Evolutionary conservation across 2,888 invertebrate genomes (phyloP).

Genomic region (Ganaspis brasiliensis): DNA sequence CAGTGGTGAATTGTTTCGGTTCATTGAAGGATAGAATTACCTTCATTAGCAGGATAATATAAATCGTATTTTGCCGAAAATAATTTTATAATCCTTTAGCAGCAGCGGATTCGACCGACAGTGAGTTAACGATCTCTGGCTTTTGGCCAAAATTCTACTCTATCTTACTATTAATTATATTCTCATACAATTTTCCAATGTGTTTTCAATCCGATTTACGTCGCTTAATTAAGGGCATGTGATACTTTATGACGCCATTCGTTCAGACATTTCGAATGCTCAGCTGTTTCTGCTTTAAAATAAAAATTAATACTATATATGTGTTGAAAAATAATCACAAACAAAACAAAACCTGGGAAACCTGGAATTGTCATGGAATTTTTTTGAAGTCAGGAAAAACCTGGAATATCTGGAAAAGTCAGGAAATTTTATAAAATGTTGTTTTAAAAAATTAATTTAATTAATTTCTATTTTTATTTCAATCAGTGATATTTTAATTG

Average conservation of each 20-base stretch:
- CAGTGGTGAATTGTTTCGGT: neutral
- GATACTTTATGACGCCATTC: too few relatives aligned
- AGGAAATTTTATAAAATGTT: too few relatives aligned
- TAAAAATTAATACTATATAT: too few relatives aligned
- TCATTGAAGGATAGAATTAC: constrained; percentile 1
- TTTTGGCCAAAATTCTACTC: constrained; percentile 55
- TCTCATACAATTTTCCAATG: constrained; percentile 59
- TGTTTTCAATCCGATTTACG: constrained; percentile 72
- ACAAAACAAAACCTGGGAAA: too few relatives aligned
- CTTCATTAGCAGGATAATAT: neutral
- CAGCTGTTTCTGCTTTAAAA: too few relatives aligned
- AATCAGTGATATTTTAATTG: too few relatives aligned
- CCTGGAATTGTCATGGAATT: too few relatives aligned
- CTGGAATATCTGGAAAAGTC: too few relatives aligned
- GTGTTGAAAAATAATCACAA: neutral
- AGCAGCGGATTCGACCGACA: constrained; percentile 67
- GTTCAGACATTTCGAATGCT: too few relatives aligned
- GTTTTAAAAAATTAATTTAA: too few relatives aligned
- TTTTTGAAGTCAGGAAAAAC: too few relatives aligned
- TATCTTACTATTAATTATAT: constrained; percentile 54
- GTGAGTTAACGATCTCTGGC: constrained; percentile 65
- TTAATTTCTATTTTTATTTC: too few relatives aligned
- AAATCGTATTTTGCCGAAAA: constrained; percentile 53
- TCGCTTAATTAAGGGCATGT: neutral
- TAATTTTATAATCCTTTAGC: constrained; percentile 72